Percentiles rank a stretch among this genome's conserved stretches.
phyloP scores from a whole-genome alignment of 2,797 vertebrate species.

The Acestrorhynchus altus region DNA sequence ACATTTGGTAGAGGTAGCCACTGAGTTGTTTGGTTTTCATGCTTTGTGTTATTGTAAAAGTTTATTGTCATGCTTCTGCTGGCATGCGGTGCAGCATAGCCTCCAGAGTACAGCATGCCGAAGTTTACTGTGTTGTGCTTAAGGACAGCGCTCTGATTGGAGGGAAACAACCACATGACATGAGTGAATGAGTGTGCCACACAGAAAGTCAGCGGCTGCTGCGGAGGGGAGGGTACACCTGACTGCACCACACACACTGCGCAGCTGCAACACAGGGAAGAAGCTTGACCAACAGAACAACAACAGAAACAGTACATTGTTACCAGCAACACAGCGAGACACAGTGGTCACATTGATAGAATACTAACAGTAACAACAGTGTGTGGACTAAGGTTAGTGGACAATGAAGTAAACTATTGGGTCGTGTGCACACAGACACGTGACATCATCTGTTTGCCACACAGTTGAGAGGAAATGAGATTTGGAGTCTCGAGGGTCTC shows the following conservation, averaged over 20 bases:
- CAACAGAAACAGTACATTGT: slow-evolving; percentile 65
- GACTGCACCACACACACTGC: slow-evolving; percentile 66
- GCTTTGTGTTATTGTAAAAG: slow-evolving; percentile 99
- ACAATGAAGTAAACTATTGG: slow-evolving; percentile 29
- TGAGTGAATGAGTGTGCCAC: slow-evolving; percentile 74
- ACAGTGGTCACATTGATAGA: slow-evolving; percentile 51
- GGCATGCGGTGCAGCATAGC: slow-evolving; percentile 95
- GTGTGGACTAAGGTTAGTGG: slow-evolving; percentile 39
- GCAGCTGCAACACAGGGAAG: slow-evolving; percentile 75
- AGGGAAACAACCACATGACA: slow-evolving; percentile 98
- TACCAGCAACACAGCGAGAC: slow-evolving; percentile 72
- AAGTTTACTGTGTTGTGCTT: slow-evolving; percentile 99
- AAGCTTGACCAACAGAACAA: slow-evolving; percentile 79
- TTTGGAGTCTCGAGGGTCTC: too few species aligned
- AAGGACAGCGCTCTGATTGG: slow-evolving; percentile 99
- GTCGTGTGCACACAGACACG: slow-evolving; percentile 40
- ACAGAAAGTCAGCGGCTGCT: slow-evolving; percentile 61
- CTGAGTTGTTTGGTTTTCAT: slow-evolving; percentile 95
- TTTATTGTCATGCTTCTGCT: slow-evolving; percentile 99
- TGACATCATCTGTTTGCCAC: slow-evolving; percentile 22
- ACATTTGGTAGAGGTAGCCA: slow-evolving; percentile 99
- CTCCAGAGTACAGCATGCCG: slow-evolving; percentile 99
- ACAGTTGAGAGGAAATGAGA: too few species aligned
- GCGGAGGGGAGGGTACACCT: slow-evolving; percentile 65
- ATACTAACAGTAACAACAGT: slow-evolving; percentile 44